These are phyloP conservation scores for Callaeas wilsoni DNA, from an alignment of 2,113 vertebrate species.

Conservation along the genomic window DNA sequence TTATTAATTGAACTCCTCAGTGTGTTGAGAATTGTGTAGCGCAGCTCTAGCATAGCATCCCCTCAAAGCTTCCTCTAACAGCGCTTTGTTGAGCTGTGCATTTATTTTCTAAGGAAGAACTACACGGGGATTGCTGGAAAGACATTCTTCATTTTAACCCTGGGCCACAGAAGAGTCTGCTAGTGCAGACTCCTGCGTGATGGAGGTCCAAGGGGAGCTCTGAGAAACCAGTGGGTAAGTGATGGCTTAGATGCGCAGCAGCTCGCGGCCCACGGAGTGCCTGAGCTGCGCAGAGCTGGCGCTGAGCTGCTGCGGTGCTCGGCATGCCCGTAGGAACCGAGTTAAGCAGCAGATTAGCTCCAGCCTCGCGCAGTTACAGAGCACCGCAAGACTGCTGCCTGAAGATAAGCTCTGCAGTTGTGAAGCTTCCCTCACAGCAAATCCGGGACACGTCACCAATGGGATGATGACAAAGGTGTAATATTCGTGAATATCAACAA, in stretches of 20 bases:
- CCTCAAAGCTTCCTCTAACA: not conserved
- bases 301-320: not conserved
- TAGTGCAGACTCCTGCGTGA: not conserved
- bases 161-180: not conserved
- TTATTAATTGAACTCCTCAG: not conserved
- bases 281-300: not conserved
- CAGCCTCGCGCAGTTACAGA: not conserved
- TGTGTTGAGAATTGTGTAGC: not conserved
- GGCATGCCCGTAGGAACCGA: not conserved
- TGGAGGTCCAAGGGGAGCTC: not conserved
- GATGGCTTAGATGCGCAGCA: not conserved
- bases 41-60: not conserved
- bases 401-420: not conserved
- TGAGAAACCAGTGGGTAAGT: not conserved
- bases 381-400: not conserved
- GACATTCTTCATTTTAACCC: not conserved
- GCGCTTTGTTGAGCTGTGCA: not conserved
- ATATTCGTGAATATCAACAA: not conserved
- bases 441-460: not conserved
- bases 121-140: not conserved
- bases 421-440: not conserved
- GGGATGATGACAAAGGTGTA: not conserved
- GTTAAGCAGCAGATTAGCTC: slow-evolving; percentile 25
- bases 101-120: not conserved
- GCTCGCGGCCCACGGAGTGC: rapidly evolving